Conservation (phyloP, 2,888 invertebrate genomes). For the Acrobasis consociella region DNA sequence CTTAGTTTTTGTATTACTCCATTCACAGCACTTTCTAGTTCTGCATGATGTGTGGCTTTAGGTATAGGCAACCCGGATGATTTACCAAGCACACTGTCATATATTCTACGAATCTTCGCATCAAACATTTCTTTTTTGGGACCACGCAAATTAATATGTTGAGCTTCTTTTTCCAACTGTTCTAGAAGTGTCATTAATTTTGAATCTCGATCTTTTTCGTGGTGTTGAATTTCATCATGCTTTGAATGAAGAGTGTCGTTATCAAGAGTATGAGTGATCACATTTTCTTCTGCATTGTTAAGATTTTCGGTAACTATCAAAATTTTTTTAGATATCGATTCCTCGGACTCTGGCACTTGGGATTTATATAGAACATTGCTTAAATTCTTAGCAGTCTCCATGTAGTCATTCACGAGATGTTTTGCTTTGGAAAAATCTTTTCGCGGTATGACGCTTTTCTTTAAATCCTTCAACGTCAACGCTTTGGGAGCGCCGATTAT, state of each 20-base stretch:
- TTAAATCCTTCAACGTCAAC: conserved; percentile 26
- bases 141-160: conserved; percentile 50
- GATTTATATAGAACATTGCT: neutral
- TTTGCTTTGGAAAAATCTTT: conserved; percentile 54
- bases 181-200: conserved; percentile 57
- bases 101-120: conserved; percentile 63
- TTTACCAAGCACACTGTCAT: conserved; percentile 48
- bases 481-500: conserved; percentile 40
- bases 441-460: conserved; percentile 50
- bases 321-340: neutral
- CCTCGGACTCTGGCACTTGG: neutral
- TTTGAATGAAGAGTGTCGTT: conserved; percentile 32
- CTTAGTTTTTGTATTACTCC: neutral
- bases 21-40: neutral
- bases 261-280: conserved; percentile 38
- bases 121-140: conserved; percentile 58
- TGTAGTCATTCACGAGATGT: conserved; percentile 50
- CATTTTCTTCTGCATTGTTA: conserved; percentile 41
- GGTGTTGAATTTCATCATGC: conserved; percentile 7
- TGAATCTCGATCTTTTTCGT: conserved; percentile 38
- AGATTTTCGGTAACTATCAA: conserved; percentile 18
- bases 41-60: neutral
- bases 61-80: conserved; percentile 11
- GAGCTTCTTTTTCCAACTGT: conserved; percentile 59
- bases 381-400: conserved; percentile 30